These are phyloP conservation scores for Nettapus auritus DNA, from an alignment of 2,113 vertebrate species.

Conservation along the genomic window DNA sequence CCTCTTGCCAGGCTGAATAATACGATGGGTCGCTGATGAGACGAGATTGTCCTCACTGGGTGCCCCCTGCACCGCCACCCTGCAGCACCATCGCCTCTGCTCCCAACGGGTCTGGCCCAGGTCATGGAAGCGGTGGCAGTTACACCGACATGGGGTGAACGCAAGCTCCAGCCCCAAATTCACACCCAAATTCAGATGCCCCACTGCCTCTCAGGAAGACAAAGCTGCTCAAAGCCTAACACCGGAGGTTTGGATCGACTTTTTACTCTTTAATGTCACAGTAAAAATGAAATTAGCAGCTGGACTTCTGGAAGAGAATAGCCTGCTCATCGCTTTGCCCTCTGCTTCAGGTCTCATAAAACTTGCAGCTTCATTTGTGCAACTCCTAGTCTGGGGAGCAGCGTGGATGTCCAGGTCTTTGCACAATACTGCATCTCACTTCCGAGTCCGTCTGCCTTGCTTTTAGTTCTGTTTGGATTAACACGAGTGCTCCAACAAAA, in stretches of 20 bases:
- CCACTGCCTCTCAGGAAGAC: background rate
- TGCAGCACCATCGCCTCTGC: too few relatives aligned
- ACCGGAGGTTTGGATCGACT: fast-evolving
- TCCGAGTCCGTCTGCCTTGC: slow-evolving; percentile 66
- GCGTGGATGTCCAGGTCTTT: background rate
- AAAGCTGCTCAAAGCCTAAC: background rate
- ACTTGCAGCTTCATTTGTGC: background rate
- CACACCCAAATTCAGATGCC: background rate
- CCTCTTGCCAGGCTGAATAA: background rate
- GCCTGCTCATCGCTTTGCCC: background rate
- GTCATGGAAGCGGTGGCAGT: background rate
- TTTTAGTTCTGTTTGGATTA: slow-evolving; percentile 65
- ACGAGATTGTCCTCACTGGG: fast-evolving
- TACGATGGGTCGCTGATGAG: fast-evolving
- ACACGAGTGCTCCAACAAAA: slow-evolving; percentile 56
- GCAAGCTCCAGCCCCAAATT: background rate
- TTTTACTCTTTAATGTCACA: background rate
- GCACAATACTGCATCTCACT: background rate
- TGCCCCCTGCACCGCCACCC: background rate
- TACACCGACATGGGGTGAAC: background rate
- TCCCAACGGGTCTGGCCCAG: background rate
- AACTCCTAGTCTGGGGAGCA: slow-evolving; percentile 19
- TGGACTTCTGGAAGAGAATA: background rate
- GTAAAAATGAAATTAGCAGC: background rate
- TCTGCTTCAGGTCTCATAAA: background rate